A percentile compares a stretch with the other conserved stretches of the same genome.
phyloP scores from a whole-genome alignment of 2,797 vertebrate species.

The Tragelaphus eurycerus region DNA sequence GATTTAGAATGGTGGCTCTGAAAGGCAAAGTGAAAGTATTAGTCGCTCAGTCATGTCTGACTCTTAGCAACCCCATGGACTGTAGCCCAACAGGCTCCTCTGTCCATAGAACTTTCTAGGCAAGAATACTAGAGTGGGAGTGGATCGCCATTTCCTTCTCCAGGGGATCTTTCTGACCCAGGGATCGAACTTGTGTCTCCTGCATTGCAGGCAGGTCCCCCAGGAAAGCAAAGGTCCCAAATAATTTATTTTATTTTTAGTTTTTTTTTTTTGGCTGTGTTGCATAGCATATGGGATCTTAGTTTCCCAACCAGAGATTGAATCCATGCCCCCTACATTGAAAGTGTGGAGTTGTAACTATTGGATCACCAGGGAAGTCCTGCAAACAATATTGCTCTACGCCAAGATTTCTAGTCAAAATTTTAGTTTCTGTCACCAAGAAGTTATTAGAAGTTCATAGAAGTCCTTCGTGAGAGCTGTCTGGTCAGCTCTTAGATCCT shows the following conservation, averaged over 20 bases:
- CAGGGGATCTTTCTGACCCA: neutral
- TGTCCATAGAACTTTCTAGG: neutral
- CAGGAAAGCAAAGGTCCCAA: neutral
- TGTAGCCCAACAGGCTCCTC: neutral
- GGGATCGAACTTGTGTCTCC: neutral
- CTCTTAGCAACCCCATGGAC: neutral
- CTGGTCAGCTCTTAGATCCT: neutral
- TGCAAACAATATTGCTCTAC: neutral
- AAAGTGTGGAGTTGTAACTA: neutral
- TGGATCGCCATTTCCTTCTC: neutral
- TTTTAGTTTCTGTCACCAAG: neutral
- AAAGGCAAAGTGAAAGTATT: neutral
- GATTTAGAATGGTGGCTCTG: neutral
- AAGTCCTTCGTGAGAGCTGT: neutral
- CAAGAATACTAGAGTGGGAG: neutral
- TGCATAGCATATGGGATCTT: neutral
- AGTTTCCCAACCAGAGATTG: neutral
- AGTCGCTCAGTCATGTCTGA: neutral
- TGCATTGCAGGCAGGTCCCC: neutral
- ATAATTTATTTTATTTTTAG: neutral
- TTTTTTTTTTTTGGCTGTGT: neutral
- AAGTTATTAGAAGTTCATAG: neutral
- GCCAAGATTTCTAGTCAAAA: neutral
- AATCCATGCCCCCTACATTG: neutral
- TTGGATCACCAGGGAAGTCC: neutral